Evolutionary conservation across 2,888 invertebrate species (phyloP), one percentile per base, ranked within the genome.

Genomic region (Clusia tigrina): DNA sequence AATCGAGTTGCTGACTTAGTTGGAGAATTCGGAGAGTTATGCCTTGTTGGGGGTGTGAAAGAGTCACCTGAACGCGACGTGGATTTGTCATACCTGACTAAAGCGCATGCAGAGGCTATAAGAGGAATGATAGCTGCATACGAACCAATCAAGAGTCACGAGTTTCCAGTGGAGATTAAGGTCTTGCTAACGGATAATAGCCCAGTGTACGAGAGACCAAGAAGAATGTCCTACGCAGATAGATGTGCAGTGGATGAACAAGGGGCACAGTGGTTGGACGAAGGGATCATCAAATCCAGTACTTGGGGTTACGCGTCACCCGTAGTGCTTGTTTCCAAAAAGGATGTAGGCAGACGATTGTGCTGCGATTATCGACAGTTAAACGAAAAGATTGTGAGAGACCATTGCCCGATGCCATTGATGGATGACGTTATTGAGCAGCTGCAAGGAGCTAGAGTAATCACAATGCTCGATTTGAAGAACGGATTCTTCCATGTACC

Each of bases 401-500:
- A 66, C 17, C 32, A 57, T 25, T 57, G 51, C 23, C 58, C 58
- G 18, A 58, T 52, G 52, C 20, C 52, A 1, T 15, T 51, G 24
- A 52, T 38, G 18, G 52, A 56, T 2, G 62, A 65, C 15, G 25
- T 52, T 1, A 15, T 58, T 3, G 55, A 63, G 2, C 37, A 26
- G 20, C 46, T 69, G 25, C 64, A 65, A 52, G 42, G 57, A 9
- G 64, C 62, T 12, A 60, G 54, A 5, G 46, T 65, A 10, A 67
- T 58, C 38, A 63, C 68, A 5, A 66, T 66, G 1, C 22, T 66
- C 6, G 69, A 66, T 10, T 25, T 67, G n/a, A 48, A 2, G n/a
- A 65, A 67, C 23, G 64, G 67, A 22, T 69, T 69, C 18, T 70
- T 69, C 22, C 66, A 69, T 17, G 67, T 68, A 5, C 66, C 67